Evolutionary conservation across 2,888 invertebrate species (phyloP).

Genomic region (Resseliella maxima): DNA sequence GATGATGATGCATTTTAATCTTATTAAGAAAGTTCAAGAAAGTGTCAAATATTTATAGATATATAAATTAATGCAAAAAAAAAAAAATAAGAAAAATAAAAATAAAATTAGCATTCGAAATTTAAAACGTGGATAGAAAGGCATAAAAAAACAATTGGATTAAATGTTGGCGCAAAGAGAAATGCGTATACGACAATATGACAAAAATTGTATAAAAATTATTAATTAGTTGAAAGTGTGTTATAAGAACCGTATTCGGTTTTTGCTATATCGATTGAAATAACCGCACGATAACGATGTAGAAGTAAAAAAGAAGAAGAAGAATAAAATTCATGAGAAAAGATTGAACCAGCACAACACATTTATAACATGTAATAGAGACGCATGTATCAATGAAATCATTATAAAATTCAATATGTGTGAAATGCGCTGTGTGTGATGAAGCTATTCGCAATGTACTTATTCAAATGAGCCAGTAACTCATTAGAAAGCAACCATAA

Average conservation of each 20-base stretch:
- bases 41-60: no score
- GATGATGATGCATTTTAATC: no score
- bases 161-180: neutral
- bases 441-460: neutral
- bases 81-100: no score
- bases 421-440: neutral
- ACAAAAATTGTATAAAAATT: neutral
- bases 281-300: no score
- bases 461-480: slow-evolving; percentile 24
- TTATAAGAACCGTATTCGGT: neutral
- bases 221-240: slow-evolving; percentile 28
- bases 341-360: no score
- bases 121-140: neutral
- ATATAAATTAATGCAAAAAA: no score
- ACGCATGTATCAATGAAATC: neutral
- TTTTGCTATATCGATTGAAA: no score
- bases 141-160: neutral
- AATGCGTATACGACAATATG: neutral
- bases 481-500: slow-evolving; percentile 45
- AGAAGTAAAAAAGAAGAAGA: no score
- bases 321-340: no score
- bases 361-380: no score
- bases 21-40: no score
- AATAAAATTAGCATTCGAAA: no score
- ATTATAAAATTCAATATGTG: neutral